Evolutionary conservation across 2,888 invertebrate genomes (phyloP).

Genomic region (Hirtodrosophila histrioides): DNA sequence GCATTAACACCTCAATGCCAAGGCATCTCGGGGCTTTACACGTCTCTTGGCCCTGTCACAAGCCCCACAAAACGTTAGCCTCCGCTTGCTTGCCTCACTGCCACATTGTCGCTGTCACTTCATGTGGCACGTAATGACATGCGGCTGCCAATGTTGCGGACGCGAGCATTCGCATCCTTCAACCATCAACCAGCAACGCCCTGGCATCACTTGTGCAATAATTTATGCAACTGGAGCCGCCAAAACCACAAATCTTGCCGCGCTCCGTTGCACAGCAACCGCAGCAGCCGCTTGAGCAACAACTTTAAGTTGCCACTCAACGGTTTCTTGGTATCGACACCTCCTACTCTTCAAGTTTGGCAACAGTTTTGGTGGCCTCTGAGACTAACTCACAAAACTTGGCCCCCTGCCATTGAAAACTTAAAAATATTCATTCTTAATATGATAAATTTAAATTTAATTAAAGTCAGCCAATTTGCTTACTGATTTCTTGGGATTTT

Average conservation of each 20-base stretch:
- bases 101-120: constrained; percentile 31
- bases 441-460: no score
- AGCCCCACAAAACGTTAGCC: constrained; percentile 21
- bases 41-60: constrained; percentile 36
- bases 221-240: constrained; percentile 45
- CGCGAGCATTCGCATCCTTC: constrained; percentile 33
- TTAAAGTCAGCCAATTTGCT: no score
- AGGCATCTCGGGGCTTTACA: constrained; percentile 28
- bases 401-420: not conserved
- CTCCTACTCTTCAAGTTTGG: constrained; percentile 1
- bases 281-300: constrained; percentile 30
- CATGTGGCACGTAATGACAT: constrained; percentile 72
- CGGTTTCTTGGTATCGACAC: constrained; percentile 10
- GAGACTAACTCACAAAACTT: not conserved
- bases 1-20: constrained; percentile 65
- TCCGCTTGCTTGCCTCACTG: constrained; percentile 4
- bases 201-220: constrained; percentile 36
- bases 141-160: constrained; percentile 69
- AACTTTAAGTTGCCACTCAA: constrained; percentile 37
- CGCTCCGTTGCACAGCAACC: constrained; percentile 37
- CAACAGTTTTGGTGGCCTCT: constrained; percentile 1
- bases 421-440: not conserved
- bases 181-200: constrained; percentile 10
- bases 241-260: constrained; percentile 65
- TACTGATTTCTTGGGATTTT: no score